Percentiles rank a stretch among this genome's conserved stretches.
phyloP scores from a whole-genome alignment of 2,797 vertebrate genomes.

The Phyllotis vaccarum region DNA sequence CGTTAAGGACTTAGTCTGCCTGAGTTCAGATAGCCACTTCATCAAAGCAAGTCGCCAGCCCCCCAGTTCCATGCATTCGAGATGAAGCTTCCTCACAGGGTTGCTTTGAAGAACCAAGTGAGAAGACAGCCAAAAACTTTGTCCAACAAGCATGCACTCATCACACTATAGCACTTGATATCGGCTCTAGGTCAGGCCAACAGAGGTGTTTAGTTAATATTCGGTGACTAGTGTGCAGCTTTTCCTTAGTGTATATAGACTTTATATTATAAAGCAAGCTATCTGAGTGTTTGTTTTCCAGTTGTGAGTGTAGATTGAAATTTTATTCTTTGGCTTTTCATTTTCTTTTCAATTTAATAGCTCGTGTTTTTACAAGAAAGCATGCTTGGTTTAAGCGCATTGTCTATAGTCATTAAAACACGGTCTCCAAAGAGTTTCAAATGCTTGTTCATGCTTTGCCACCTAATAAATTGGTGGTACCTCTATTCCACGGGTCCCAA shows the following conservation, averaged over 20 bases:
- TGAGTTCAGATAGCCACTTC: background rate
- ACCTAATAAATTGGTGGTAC: background rate
- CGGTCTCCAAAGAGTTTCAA: constrained; percentile 18
- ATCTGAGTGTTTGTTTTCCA: constrained; percentile 56
- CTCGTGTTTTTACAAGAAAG: constrained; percentile 36
- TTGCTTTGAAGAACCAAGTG: constrained; percentile 44
- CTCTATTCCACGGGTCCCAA: background rate
- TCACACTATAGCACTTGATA: background rate
- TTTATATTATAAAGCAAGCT: background rate
- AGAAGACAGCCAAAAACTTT: background rate
- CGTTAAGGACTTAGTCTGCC: constrained; percentile 45
- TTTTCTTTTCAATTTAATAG: background rate
- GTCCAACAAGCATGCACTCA: background rate
- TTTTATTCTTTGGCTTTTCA: background rate
- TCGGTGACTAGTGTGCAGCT: background rate
- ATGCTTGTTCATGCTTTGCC: background rate
- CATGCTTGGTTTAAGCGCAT: background rate
- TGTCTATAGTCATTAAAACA: background rate
- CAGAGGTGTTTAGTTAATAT: background rate
- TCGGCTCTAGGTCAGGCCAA: background rate
- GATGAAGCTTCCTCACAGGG: background rate
- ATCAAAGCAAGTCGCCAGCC: background rate
- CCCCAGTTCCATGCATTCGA: background rate
- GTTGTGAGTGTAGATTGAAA: constrained; percentile 2
- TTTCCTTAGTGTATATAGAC: background rate